Base-by-base conservation (phyloP, 2,113 vertebrate genomes). In the Tetrax tetrax region DNA sequence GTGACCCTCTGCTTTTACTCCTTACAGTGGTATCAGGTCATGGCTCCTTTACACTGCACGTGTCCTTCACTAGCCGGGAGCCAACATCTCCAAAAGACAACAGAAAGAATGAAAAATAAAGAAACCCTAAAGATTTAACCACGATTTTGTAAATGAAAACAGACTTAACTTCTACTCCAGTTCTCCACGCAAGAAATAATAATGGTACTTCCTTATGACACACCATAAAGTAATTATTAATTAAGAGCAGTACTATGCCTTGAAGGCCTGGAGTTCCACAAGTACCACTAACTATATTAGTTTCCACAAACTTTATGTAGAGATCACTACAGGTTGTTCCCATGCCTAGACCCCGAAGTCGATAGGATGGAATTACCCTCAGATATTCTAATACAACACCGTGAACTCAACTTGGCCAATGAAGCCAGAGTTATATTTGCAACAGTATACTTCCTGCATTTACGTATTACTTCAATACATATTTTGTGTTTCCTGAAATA, bases 21-120 rank as follows among this genome's bases (percentile, higher is more conserved):
- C 20, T 24, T 18, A 69, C 5, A 77, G 45, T 75, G 85, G 25
- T 53, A 48, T 22, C 53, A 50, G 14, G 24, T 61, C 80, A 24
- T 1, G 28, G 8, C 31, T 43, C n/a, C 51, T 38, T 53, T 48
- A 45, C 6, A 66, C 7, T 15, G 29, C 1, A 0, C 0, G 1
- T 14, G 18, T 3, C 22, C 53, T 84, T 82, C 4, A 0, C 70
- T 72, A 74, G 23, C 33, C 51, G 38, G 51, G 14, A 93, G 7
- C 20, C n/a, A 84, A 13, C 20, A 38, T 7, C 74, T 78, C 75
- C 7, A 69, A 87, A 79, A 53, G 45, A 20, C 14, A 37, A 51
- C 20, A 47, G 16, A 45, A 31, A 63, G 21, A 50, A 47, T 0
- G 2, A 74, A 81, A 75, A 7, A 6, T 35, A 91, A 41, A 64